Base-by-base conservation (phyloP, 1,140 invertebrate genomes). In the Ganaspis sp. region DNA sequence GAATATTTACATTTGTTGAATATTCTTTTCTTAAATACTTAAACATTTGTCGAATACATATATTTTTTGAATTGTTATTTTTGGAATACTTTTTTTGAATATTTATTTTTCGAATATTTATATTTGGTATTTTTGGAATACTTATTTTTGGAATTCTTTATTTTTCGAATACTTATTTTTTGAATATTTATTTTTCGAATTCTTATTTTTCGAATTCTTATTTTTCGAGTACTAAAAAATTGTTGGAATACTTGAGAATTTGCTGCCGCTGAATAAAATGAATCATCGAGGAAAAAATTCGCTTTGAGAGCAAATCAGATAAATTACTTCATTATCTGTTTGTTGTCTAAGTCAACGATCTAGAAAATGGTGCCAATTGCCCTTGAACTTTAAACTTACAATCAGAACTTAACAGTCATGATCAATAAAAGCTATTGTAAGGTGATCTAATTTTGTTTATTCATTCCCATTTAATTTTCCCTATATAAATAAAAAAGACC, bases 261-360 rank as follows among this genome's bases (percentile, higher is more conserved):
- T n/a, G n/a, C 5, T n/a, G 19, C 6, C 19, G 21, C 1, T 0
- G 8, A 23, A 21, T 54, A 9, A 54, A 54, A 26, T 54, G 53
- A 54, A 54, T 54, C 19, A 23, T 54, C 9, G 1, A 9, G n/a
- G 17, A 26, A 19, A 23, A 23, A 54, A 54, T 54, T 21, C 9
- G 6, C 21, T 54, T n/a, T 23, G 5, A 23, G 8, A 6, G 21
- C 19, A 23, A 54, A 54, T 54, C 17, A 23, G 45, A 4, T n/a
- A 54, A 54, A 21, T 54, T 12, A 54, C 23, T 54, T 23, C 19
- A 26, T 23, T 23, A 54, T 19, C 53, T 23, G 17, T 23, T 54
- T 54, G 53, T 54, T 54, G 9, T 54, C 21, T 54, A 54, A 54
- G 53, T 54, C 53, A 54, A 54, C 19, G 53, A 54, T 54, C 53